Evolutionary conservation across 2,888 invertebrate species (phyloP), one percentile per base, ranked within the genome.

Genomic region (Scaptomyza cyrtandrae): DNA sequence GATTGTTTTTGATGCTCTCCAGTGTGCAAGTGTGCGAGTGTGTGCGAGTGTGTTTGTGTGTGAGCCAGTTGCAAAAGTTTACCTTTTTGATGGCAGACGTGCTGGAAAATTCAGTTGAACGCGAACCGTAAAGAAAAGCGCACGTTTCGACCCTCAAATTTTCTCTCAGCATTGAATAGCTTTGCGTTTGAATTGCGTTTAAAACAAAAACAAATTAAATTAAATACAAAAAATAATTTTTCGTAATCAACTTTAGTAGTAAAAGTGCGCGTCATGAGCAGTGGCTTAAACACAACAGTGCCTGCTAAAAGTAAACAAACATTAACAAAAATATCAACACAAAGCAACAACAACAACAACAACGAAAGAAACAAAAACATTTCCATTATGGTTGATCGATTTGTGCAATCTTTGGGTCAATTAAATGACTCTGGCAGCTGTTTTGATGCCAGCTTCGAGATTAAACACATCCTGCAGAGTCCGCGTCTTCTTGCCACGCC

Each of bases 401-500:
- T 92, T 52, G 91, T 90, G 39, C 90, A 91, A 66, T 90, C 91
- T 7, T 81, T 92, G 67, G 89, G 88, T 13, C 89, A 90, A 41
- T 81, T 91, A 7, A 92, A 92, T 66, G 92, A 92, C 71, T 92
- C 92, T 6, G 90, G 90, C 59, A 89, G 89, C 80, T 92, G 89
- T 75, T 92, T 92, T 56, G 92, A 92, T 71, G 90, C 91, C 73
- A 92, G 92, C 72, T 89, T 92, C 60, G 92, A 92, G 83, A 86
- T 92, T 63, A 92, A 92, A 63, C 78, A 88, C 10, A 90, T 92
- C 19, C 79, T 83, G 41, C 86, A 85, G 43, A 89, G 84, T 48
- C 88, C 87, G 11, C 77, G 66, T n/a, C 75, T 62, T 6, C 49
- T 59, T 58, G 65, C 6, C 39, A 50, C 52, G 37, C 45, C 75